These are phyloP conservation scores for Lepus oiostolus DNA, from an alignment of 2,797 vertebrate genomes.

Conservation along the genomic window DNA sequence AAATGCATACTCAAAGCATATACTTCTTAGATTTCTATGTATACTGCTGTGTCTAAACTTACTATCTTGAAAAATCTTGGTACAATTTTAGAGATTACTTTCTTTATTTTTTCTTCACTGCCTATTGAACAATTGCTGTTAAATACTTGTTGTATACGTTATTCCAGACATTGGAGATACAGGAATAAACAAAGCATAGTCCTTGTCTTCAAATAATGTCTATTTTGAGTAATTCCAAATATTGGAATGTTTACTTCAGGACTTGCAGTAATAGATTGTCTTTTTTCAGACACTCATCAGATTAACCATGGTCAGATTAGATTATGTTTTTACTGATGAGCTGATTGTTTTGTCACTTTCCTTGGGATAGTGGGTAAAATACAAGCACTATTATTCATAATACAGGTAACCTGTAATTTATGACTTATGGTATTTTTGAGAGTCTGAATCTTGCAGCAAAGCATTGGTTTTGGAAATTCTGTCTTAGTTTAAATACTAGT, in stretches of 20 bases:
- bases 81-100: slow-evolving; percentile 22
- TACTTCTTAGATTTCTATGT: background rate
- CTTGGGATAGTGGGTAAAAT: background rate
- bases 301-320: slow-evolving; percentile 45
- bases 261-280: background rate
- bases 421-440: slow-evolving; percentile 48
- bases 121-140: background rate
- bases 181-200: background rate
- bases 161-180: background rate
- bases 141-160: background rate
- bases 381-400: slow-evolving; percentile 34
- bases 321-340: slow-evolving; percentile 57
- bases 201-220: background rate
- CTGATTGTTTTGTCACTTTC: slow-evolving; percentile 30
- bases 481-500: background rate
- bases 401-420: slow-evolving; percentile 43
- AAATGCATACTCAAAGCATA: background rate
- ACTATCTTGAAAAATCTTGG: background rate
- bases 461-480: background rate
- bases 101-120: background rate
- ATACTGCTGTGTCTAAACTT: background rate
- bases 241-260: background rate
- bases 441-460: background rate
- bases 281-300: background rate
- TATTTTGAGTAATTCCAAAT: slow-evolving; percentile 9